phyloP scores from a whole-genome alignment of 1,140 invertebrate species.

The Monomorium pharaonis region DNA sequence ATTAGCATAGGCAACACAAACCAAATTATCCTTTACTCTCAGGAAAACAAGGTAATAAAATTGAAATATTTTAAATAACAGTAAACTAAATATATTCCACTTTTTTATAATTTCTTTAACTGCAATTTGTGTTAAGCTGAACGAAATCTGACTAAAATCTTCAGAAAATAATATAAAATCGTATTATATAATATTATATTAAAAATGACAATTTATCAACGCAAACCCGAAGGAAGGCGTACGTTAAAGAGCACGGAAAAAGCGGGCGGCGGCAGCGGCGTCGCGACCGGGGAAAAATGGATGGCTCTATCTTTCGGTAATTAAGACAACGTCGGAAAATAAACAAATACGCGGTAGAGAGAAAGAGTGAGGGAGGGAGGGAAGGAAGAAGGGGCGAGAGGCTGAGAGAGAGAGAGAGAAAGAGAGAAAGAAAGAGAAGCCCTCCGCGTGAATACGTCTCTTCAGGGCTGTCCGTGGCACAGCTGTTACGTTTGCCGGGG shows the following conservation, averaged over 20 bases:
- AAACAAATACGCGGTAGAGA: constrained; percentile 73
- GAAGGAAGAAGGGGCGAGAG: background rate
- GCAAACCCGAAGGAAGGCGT: background rate
- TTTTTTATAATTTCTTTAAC: background rate
- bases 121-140: background rate
- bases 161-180: background rate
- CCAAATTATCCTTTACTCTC: background rate
- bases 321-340: constrained; percentile 79
- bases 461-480: constrained; percentile 61
- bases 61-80: no score
- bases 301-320: constrained; percentile 83
- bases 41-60: background rate
- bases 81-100: no score
- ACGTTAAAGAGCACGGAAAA: constrained; percentile 36
- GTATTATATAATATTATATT: constrained; percentile 7
- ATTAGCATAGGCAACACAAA: background rate
- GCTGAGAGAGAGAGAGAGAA: no score
- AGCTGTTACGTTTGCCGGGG: constrained; percentile 76
- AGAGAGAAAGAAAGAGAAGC: constrained; percentile 18
- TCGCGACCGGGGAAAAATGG: constrained; percentile 72
- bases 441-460: constrained; percentile 17
- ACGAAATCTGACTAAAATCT: background rate
- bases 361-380: background rate
- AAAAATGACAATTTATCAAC: constrained; percentile 1
- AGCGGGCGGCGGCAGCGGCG: constrained; percentile 56